Percentiles rank a stretch among this genome's conserved stretches.
phyloP scores from a whole-genome alignment of 2,888 invertebrate genomes.

The Acronicta psi region DNA sequence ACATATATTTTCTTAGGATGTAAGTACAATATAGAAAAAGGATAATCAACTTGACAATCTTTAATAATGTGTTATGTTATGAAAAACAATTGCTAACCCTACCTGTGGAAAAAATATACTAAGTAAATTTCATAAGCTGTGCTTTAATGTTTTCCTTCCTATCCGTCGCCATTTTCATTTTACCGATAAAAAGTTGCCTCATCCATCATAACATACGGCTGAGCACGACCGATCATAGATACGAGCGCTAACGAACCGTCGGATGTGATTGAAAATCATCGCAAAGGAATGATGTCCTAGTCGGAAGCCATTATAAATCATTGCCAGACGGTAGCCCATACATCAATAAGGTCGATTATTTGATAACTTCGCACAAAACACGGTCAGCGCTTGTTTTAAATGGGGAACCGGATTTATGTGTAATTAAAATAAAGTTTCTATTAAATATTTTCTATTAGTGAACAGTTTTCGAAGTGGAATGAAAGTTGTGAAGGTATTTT shows the following conservation, averaged over 20 bases:
- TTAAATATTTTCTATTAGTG: slow-evolving; percentile 73
- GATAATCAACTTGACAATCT: too few species aligned
- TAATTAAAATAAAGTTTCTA: slow-evolving; percentile 79
- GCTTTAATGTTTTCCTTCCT: neutral
- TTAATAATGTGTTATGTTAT: neutral
- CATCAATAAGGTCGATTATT: slow-evolving; percentile 88
- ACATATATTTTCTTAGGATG: too few species aligned
- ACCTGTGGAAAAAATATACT: neutral
- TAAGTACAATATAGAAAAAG: too few species aligned
- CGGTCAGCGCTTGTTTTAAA: slow-evolving; percentile 70
- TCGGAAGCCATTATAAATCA: slow-evolving; percentile 88
- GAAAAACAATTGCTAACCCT: neutral
- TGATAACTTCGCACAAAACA: slow-evolving; percentile 82
- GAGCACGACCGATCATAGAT: slow-evolving; percentile 73
- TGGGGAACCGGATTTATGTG: slow-evolving; percentile 57
- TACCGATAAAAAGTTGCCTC: slow-evolving; percentile 57
- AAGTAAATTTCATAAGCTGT: neutral
- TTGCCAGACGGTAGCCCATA: slow-evolving; percentile 83
- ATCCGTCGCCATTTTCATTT: slow-evolving; percentile 22
- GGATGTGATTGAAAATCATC: slow-evolving; percentile 89
- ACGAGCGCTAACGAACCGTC: slow-evolving; percentile 86
- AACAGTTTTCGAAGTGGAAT: slow-evolving; percentile 64
- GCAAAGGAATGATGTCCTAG: slow-evolving; percentile 86
- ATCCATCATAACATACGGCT: slow-evolving; percentile 63
- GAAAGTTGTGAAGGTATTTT: slow-evolving; percentile 76